Evolutionary conservation across 2,888 invertebrate genomes (phyloP), one percentile per base, ranked within the genome.

Genomic region (Rotaria socialis): DNA sequence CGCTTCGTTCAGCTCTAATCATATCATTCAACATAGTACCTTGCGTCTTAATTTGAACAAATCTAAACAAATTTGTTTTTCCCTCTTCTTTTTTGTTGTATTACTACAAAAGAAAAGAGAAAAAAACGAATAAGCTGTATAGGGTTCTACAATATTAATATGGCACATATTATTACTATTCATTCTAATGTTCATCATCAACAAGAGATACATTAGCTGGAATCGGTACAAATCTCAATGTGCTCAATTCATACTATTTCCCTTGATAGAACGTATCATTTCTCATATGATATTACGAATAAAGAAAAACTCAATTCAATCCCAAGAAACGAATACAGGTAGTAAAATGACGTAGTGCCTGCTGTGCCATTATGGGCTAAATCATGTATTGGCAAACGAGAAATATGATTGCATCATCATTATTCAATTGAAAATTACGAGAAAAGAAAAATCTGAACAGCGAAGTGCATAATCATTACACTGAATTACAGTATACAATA

Each of bases 251-350:
- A 67, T 35, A 16, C 67, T 14, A 67, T 67, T 27, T 67, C 67
- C 67, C 67, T 67, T 67, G 67, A 67, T 35, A 67, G 10, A 19
- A 67, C 35, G 19, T 67, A 35, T 67, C 67, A 67, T 67, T 14
- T 35, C 35, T 27, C 35, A 27, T 16, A 67, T 35, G 67, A 35
- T 67, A 7, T 67, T 67, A 35, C 35, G 67, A 67, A 4, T 0
- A 67, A 27, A 67, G 35, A 35, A 67, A 35, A 16, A 67, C 16
- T 35, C 35, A 35, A 67, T 19, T 67, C 67, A 35, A 67, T 19
- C 35, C 35, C 67, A 67, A 67, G 67, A 67, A 67, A 67, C 67
- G 35, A 35, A 67, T 67, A 67, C 67, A 67, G 67, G 67, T 67
- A 67, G 67, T 67, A 35, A 35, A 67, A 19, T 67, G 67, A 27